Evolutionary conservation across 2,888 invertebrate genomes (phyloP), one percentile per base, ranked within the genome.

Genomic region (Lumbricus terrestris): DNA sequence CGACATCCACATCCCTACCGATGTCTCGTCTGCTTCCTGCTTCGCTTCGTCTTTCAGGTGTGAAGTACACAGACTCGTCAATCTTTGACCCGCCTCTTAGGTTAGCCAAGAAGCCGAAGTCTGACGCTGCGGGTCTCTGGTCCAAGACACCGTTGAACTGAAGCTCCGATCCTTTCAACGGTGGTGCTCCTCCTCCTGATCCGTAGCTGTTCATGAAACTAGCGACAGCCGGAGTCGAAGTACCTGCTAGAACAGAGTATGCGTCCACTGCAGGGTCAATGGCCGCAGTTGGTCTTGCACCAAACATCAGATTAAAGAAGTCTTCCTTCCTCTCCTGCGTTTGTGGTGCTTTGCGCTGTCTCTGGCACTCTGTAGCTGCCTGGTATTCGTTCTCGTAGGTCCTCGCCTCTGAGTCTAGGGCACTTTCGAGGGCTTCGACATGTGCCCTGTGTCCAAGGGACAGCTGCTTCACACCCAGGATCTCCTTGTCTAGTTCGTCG

Each of bases 401-500:
- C 40, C 89, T 89, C 69, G 88, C 83, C 40, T 91, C 91, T 35
- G 90, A 90, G 34, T 91, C 90, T 13, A 90, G 88, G n/a, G 90
- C 91, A n/a, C 85, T 90, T 37, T 91, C 91, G 69, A 91, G 88
- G 34, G 90, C 90, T 38, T 91, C 91, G 35, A 91, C 35, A 6
- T 90, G 89, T 47, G 90, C 89, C 38, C 89, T 90, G 69, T 90
- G 89, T 33, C 91, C 91, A 34, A 91, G 89, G 8, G 91, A 90
- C 69, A 91, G 89, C 88, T 91, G 91, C 88, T 91, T 91, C 33
- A 92, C 91, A 54, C 89, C 90, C 35, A 91, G 82, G 34, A 92
- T 90, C 88, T 92, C 92, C 37, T 88, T 91, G 11, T 89, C 89
- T 40, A 92, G 89, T 16, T 92, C 91, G 35, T 92, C 92, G 54